These are phyloP conservation scores for Strix aluco DNA, from an alignment of 2,113 vertebrate species.

Conservation along the genomic window DNA sequence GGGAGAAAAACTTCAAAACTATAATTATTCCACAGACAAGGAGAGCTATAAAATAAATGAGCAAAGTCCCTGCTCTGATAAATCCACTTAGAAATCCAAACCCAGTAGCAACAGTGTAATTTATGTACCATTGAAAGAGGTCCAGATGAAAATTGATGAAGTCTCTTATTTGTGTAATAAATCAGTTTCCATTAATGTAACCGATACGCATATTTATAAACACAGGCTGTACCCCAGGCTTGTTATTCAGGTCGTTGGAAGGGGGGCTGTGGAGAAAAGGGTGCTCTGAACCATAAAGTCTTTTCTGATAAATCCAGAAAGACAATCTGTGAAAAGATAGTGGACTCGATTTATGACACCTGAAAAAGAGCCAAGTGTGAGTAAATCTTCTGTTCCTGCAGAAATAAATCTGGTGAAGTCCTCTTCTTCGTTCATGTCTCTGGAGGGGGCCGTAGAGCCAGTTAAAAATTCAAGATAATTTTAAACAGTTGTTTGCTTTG, in stretches of 20 bases:
- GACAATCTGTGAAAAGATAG: constrained; percentile 26
- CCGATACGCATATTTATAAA: constrained; percentile 32
- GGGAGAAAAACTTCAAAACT: neutral
- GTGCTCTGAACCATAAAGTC: neutral
- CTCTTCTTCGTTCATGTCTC: neutral
- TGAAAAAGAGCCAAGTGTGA: constrained; percentile 19
- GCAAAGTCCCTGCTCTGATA: constrained; percentile 24
- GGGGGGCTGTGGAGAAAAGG: neutral
- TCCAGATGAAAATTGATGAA: constrained; percentile 53
- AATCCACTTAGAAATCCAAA: constrained; percentile 63
- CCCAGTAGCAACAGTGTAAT: constrained; percentile 43
- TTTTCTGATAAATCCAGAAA: constrained; percentile 52
- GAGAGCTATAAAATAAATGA: constrained; percentile 55
- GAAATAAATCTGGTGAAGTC: constrained; percentile 23
- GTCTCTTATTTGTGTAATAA: constrained; percentile 52
- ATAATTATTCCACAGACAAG: constrained; percentile 8
- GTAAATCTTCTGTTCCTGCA: constrained; percentile 21
- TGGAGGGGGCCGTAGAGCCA: neutral
- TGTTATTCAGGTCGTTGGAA: neutral
- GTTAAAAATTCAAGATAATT: neutral
- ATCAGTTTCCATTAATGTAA: constrained; percentile 58
- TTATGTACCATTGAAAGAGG: constrained; percentile 46
- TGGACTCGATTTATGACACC: constrained; percentile 21
- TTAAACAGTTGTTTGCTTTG: neutral
- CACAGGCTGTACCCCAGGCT: neutral